Evolutionary conservation across 2,113 vertebrate genomes (phyloP).

Genomic region (Trematomus loennbergii): DNA sequence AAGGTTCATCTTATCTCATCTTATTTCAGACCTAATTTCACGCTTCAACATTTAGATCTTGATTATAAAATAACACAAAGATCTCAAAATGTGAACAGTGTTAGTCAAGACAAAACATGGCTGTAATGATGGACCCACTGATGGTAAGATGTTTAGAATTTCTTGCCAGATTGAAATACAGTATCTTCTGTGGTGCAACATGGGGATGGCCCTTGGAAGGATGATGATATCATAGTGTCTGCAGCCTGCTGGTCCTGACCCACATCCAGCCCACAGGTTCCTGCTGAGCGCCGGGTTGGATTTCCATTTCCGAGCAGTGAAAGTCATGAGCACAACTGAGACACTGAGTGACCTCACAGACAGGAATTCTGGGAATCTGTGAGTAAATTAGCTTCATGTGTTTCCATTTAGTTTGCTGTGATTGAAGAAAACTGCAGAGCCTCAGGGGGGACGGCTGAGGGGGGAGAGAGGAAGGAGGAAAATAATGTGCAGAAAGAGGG

Average conservation of each 20-base stretch:
- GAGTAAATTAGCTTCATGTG: slow-evolving; percentile 69
- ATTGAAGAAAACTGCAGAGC: slow-evolving; percentile 54
- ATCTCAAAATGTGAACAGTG: not conserved
- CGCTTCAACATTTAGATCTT: too few relatives aligned
- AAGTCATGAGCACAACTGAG: slow-evolving; percentile 39
- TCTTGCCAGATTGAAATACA: not conserved
- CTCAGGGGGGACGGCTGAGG: slow-evolving; percentile 1
- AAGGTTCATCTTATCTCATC: too few relatives aligned
- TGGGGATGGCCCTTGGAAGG: not conserved
- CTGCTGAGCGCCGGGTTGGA: not conserved
- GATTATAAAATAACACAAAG: not conserved
- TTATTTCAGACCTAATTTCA: too few relatives aligned
- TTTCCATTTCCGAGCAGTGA: slow-evolving; percentile 43
- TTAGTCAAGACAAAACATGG: not conserved
- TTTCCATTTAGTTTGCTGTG: slow-evolving; percentile 67
- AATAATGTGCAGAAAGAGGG: not conserved
- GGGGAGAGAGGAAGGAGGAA: not conserved
- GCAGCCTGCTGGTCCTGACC: not conserved
- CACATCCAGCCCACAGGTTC: slow-evolving; percentile 4
- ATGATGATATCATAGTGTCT: not conserved
- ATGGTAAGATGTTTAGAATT: not conserved
- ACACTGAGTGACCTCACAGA: slow-evolving; percentile 66
- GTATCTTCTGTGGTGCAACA: not conserved
- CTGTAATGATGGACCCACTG: not conserved
- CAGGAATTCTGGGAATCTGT: slow-evolving; percentile 77